Base-by-base conservation (phyloP, 2,888 invertebrate species). In the Troides aeacus region DNA sequence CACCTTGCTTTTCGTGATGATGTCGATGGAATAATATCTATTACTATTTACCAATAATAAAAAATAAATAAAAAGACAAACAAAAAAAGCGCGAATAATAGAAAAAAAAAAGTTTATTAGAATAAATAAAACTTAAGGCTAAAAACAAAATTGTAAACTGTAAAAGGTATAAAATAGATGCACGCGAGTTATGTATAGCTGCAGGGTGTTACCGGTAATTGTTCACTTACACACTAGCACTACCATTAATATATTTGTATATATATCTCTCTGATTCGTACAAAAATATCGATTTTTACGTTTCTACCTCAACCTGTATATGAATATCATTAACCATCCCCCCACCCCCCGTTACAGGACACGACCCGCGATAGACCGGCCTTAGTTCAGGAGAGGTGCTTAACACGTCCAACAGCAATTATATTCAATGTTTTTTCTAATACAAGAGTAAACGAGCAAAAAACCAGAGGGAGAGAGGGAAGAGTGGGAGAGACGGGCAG, bases 81-180 rank as follows among this genome's bases (percentile, higher is more conserved):
- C 10, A 39, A 39, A 39, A 39, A 72, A 76, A 77, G 76, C 74
- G 72, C 75, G 74, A 68, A 71, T 71, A 71, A 78, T 75, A 77
- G 79, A 74, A 79, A 81, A 81, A 79, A 79, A 84, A 81, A 81
- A 75, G 74, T 85, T 86, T 84, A 84, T 83, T 84, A 84, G 79
- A 85, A 84, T 84, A 84, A 80, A 81, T 81, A 81, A 77, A 72
- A 76, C 75, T 73, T 80, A 82, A 75, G 78, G 76, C 67, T 71
- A 83, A 80, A 78, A 79, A 64, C 30, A 68, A 63, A 78, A 79
- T 77, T 79, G 66, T 69, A 69, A 75, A 72, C 74, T 75, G 74
- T 72, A 75, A 73, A 75, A 76, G 72, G n/a, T 65, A 71, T 64
- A 71, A 66, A 69, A 70, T 66, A 68, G 53, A 74, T 74, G 75